Evolutionary conservation across 2,797 vertebrate species (phyloP).

Genomic region (Typhlichthys subterraneus): DNA sequence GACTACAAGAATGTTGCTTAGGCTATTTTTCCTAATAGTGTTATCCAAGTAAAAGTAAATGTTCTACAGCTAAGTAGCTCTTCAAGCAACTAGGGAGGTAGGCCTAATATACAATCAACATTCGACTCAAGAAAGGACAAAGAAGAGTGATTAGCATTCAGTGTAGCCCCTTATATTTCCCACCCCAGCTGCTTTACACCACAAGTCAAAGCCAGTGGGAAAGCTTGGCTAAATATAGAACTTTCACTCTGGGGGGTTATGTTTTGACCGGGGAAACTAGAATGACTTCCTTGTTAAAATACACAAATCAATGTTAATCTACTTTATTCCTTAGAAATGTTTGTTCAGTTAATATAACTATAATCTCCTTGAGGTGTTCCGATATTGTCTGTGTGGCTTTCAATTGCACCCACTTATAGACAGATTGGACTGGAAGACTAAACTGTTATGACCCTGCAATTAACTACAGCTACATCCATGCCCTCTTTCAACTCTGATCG

Average conservation of each 20-base stretch:
- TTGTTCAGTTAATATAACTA: neutral
- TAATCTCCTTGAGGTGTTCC: too few species aligned
- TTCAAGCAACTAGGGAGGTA: neutral
- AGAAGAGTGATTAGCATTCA: conserved; percentile 23
- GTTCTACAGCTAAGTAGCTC: too few species aligned
- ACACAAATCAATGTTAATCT: neutral
- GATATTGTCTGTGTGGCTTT: too few species aligned
- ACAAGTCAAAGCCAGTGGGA: conserved; percentile 17
- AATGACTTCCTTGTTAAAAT: neutral
- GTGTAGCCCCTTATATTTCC: conserved; percentile 1
- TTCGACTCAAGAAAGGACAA: conserved; percentile 2
- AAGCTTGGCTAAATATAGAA: conserved; percentile 37
- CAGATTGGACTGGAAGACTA: too few species aligned
- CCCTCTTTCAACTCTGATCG: too few species aligned
- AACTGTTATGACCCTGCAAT: too few species aligned
- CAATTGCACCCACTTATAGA: too few species aligned
- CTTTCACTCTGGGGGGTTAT: conserved; percentile 20
- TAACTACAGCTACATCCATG: too few species aligned
- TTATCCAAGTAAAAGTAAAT: too few species aligned
- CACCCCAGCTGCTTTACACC: conserved; percentile 19
- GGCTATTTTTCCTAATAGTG: too few species aligned
- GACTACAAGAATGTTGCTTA: too few species aligned
- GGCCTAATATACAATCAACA: conserved; percentile 2
- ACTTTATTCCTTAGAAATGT: neutral
- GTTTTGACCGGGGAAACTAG: conserved; percentile 19